These are phyloP conservation scores for Hemicrepidius hirtus DNA, from an alignment of 2,888 invertebrate species.

Conservation along the genomic window DNA sequence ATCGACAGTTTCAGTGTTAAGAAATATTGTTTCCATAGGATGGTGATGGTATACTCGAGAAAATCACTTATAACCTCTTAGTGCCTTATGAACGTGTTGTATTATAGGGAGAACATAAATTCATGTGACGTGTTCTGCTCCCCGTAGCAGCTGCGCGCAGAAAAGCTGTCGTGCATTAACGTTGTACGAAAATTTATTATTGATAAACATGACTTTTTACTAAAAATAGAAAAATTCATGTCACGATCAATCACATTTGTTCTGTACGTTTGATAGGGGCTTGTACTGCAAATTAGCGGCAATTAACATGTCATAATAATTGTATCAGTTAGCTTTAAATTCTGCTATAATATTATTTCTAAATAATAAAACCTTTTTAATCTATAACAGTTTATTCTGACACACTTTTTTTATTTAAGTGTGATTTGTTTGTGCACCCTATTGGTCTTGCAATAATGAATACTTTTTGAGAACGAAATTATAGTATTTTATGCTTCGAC, in stretches of 20 bases:
- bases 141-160: conserved; percentile 11
- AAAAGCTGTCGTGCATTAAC: conserved; percentile 33
- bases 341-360: no score
- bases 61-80: neutral
- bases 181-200: conserved; percentile 34
- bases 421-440: no score
- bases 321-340: neutral
- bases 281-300: neutral
- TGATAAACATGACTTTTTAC: conserved; percentile 34
- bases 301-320: neutral
- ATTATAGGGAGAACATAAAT: conserved; percentile 11
- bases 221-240: conserved; percentile 25
- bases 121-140: neutral
- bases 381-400: no score
- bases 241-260: conserved; percentile 23
- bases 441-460: no score
- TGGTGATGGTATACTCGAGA: no score
- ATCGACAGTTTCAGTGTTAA: neutral
- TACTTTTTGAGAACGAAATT: no score
- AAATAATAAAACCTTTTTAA: no score
- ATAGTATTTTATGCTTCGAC: no score
- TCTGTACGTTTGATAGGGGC: neutral
- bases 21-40: neutral
- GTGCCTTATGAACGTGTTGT: neutral
- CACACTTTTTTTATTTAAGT: no score